Evolutionary conservation across 1,140 invertebrate genomes (phyloP).

Genomic region (Phymastichus coffea): DNA sequence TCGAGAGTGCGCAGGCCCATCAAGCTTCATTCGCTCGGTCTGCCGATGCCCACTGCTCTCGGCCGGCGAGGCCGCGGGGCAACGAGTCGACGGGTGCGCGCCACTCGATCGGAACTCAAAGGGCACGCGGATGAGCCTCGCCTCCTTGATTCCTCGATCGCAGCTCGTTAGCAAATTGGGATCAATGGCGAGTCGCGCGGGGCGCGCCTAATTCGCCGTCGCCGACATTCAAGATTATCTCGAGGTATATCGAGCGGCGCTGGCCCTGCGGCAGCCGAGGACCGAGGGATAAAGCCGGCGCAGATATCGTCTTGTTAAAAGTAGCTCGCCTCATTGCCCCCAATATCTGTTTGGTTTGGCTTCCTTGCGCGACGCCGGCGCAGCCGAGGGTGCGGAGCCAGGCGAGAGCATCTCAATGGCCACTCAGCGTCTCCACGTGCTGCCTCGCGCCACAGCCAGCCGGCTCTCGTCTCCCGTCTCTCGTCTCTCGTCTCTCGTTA

Average conservation of each 20-base stretch:
- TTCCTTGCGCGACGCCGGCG: not conserved
- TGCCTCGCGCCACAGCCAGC: too few species aligned
- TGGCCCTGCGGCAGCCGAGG: slow-evolving; percentile 8
- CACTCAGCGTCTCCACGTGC: slow-evolving; percentile 36
- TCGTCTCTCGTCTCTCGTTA: too few species aligned
- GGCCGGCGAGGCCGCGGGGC: slow-evolving; percentile 16
- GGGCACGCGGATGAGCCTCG: too few species aligned
- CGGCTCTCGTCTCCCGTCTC: too few species aligned
- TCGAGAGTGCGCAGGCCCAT: slow-evolving; percentile 17
- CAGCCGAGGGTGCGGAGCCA: not conserved
- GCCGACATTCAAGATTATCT: slow-evolving; percentile 23
- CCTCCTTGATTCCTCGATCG: slow-evolving; percentile 39
- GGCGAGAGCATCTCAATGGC: slow-evolving; percentile 45
- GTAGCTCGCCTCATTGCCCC: slow-evolving; percentile 44
- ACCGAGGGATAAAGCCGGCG: slow-evolving; percentile 16
- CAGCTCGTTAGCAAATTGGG: slow-evolving; percentile 26
- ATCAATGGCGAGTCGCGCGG: slow-evolving; percentile 18
- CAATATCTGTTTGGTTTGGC: slow-evolving; percentile 41
- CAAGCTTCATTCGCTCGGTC: too few species aligned
- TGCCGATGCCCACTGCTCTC: not conserved
- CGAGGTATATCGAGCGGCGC: not conserved
- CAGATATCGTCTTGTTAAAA: slow-evolving; percentile 44
- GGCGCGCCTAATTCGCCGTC: not conserved
- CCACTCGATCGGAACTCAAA: too few species aligned
- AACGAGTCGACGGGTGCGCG: too few species aligned